Conservation (phyloP, 2,888 invertebrate species). For the Euplexia lucipara region DNA sequence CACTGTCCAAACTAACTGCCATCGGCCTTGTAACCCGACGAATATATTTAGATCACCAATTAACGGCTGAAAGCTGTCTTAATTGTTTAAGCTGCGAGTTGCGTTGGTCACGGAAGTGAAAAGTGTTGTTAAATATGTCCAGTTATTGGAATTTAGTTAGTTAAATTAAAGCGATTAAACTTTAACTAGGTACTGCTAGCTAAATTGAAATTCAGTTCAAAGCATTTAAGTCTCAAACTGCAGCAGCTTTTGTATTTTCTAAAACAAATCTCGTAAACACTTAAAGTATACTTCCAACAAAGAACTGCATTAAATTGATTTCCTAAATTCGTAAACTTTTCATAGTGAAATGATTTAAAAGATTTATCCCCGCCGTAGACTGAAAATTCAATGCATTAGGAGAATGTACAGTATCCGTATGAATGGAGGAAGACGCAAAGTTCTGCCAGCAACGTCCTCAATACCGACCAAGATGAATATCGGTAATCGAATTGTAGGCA, state of each 20-base stretch:
- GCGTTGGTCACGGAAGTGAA: conserved; percentile 56
- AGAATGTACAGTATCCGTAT: conserved; percentile 2
- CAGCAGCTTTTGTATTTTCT: background rate
- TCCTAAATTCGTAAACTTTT: conserved; percentile 19
- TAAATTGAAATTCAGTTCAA: background rate
- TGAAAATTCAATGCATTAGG: conserved; percentile 24
- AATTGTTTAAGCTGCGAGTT: conserved; percentile 62
- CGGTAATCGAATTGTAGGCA: conserved; percentile 84
- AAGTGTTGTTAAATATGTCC: conserved; percentile 44
- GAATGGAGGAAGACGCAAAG: conserved; percentile 12
- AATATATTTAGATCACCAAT: conserved; percentile 59
- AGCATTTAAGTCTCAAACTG: conserved; percentile 12
- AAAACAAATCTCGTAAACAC: background rate
- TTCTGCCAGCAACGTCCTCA: conserved; percentile 26
- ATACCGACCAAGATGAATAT: conserved; percentile 71
- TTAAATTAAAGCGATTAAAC: conserved; percentile 13
- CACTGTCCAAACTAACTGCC: conserved; percentile 40
- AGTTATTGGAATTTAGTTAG: conserved; percentile 34
- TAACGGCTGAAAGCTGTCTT: conserved; percentile 57
- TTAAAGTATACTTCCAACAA: conserved; percentile 12
- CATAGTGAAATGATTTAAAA: too few species aligned
- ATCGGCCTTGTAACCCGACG: conserved; percentile 37
- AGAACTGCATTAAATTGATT: conserved; percentile 14
- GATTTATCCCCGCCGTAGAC: too few species aligned
- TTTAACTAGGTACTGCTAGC: conserved; percentile 6